Evolutionary conservation across 2,888 invertebrate species (phyloP).

Genomic region (Acanthosepion lycidas): DNA sequence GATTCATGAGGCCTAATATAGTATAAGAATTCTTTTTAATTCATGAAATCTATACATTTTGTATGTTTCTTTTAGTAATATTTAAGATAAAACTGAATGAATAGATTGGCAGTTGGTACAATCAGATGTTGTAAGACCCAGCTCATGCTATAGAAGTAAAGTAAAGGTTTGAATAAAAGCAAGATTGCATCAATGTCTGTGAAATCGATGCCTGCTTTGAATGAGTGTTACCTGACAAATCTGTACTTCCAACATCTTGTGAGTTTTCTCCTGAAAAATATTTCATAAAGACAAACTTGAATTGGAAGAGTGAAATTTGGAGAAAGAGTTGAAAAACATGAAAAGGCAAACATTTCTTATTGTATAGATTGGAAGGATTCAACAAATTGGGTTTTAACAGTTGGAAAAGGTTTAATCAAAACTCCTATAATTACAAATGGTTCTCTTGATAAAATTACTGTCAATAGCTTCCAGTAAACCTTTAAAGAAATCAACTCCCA

Average conservation of each 20-base stretch:
- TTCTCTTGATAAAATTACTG: background rate
- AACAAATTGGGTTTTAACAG: background rate
- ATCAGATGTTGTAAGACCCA: conserved; percentile 33
- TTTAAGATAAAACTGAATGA: background rate
- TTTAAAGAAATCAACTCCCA: background rate
- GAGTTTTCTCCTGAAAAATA: conserved; percentile 13
- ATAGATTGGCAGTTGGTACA: conserved; percentile 33
- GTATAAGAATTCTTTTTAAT: background rate
- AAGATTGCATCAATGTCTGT: conserved; percentile 33
- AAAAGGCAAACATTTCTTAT: background rate
- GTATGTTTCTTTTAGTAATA: background rate
- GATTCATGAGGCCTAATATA: background rate
- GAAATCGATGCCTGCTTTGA: conserved; percentile 1
- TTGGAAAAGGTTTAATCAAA: background rate
- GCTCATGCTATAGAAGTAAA: conserved; percentile 16
- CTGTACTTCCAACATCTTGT: conserved; percentile 13
- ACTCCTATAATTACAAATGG: background rate
- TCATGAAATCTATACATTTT: background rate
- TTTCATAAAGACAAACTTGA: conserved; percentile 33
- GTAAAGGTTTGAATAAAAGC: conserved; percentile 23
- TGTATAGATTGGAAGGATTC: background rate
- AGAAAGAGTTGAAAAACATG: conserved; percentile 33
- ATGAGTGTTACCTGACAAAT: conserved; percentile 10
- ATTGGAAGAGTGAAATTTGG: conserved; percentile 14
- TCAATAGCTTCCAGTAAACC: too few relatives aligned